Evolutionary conservation across 2,113 vertebrate genomes (phyloP), one percentile per base, ranked within the genome.

Genomic region (Nycticryphes semicollaris): DNA sequence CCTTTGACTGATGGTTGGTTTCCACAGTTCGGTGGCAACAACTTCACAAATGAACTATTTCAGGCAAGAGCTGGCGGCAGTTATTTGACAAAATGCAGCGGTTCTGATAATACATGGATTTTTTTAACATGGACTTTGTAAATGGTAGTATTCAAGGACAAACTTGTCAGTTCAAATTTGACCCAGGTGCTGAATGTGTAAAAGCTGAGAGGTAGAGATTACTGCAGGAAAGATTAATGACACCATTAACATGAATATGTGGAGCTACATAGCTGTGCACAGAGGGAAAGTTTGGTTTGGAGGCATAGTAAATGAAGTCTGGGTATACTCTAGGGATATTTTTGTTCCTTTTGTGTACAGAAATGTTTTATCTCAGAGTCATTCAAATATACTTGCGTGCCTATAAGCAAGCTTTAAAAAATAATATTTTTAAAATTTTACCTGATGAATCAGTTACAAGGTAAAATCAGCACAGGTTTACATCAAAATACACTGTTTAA

Each of bases 81-180:
- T 78, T 93, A 83, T 77, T 91, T 97, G 92, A 97, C 92, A 94
- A 97, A 96, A 96, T 4, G 5, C 66, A 97, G 78, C 63, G 68
- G 76, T 69, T 87, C 76, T 87, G 69, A 93, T 86, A 95, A 95
- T 37, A 89, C 35, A 10, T 9, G 11, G 47, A 8, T 6, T 43
- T 92, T 89, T 94, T 87, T 87, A 91, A 85, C 8, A 13, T 9
- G 27, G 76, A 64, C 82, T 94, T 92, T 69, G 60, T 70, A 88
- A 95, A 88, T 72, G 19, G 84, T 66, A 78, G 37, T 47, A 72
- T 82, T 93, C 94, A 96, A 96, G 87, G 91, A 94, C 94, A 96
- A 94, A 89, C 53, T 89, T 92, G 73, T 76, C 81, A 75, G 80
- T 95, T 87, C 96, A 96, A 91, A 97, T 95, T 79, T 90, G 89